Conservation (phyloP, 1,140 invertebrate genomes). For the Pseudomyrmex gracilis region DNA sequence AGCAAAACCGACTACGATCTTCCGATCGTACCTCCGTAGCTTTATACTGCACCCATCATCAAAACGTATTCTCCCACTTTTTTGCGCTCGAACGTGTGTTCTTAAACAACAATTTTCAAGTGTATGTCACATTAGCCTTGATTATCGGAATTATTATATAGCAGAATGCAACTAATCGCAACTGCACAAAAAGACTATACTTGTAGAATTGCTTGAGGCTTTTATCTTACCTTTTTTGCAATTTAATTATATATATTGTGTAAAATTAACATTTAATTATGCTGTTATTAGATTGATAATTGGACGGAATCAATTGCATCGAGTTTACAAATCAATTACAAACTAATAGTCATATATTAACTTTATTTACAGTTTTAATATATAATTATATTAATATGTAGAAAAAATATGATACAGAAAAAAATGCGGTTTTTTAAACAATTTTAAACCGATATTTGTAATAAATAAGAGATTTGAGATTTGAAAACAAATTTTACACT, state of each 20-base stretch:
- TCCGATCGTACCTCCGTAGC: constrained; percentile 57
- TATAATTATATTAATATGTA: neutral
- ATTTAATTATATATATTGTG: neutral
- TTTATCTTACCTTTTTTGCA: neutral
- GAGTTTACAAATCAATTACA: neutral
- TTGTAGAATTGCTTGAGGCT: too few species aligned
- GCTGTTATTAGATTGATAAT: neutral
- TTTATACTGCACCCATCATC: constrained; percentile 70
- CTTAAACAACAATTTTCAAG: constrained; percentile 4
- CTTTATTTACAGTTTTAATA: neutral
- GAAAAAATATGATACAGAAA: neutral
- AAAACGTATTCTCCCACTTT: constrained; percentile 72
- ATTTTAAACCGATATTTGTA: too few species aligned
- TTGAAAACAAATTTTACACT: constrained; percentile 3
- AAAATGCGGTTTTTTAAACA: neutral
- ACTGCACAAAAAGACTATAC: too few species aligned
- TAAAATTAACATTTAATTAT: constrained; percentile 31
- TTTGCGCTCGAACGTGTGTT: constrained; percentile 20
- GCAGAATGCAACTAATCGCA: neutral
- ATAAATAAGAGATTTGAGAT: neutral
- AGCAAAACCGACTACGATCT: constrained; percentile 68
- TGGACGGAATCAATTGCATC: neutral
- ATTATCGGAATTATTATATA: neutral
- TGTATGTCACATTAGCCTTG: neutral
- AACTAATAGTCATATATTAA: neutral